Evolutionary conservation across 1,140 invertebrate genomes (phyloP).

Genomic region (Subanguina moxae): DNA sequence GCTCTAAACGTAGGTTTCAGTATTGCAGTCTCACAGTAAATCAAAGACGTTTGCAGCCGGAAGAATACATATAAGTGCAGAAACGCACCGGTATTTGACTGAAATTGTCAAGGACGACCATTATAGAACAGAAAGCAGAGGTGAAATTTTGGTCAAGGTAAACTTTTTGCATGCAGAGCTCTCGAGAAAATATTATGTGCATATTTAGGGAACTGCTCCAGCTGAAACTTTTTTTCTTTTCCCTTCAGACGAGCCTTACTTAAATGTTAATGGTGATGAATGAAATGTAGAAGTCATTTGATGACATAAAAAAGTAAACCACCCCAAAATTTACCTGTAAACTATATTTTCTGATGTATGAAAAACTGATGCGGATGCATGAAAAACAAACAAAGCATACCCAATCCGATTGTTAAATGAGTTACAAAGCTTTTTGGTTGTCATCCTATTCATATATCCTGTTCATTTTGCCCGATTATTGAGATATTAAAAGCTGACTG

Average conservation of each 20-base stretch:
- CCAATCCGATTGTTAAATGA: too few species aligned
- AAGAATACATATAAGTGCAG: constrained; percentile 65
- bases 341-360: too few species aligned
- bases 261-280: too few species aligned
- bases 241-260: not conserved
- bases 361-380: too few species aligned
- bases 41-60: constrained; percentile 2
- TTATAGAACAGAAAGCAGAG: constrained; percentile 51
- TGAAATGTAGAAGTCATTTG: too few species aligned
- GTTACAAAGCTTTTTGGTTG: too few species aligned
- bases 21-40: constrained; percentile 53
- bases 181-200: not conserved
- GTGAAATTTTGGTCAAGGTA: constrained; percentile 53
- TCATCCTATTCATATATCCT: too few species aligned
- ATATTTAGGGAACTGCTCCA: not conserved
- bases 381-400: too few species aligned
- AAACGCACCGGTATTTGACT: not conserved
- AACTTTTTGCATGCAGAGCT: not conserved
- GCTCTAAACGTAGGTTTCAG: constrained; percentile 62
- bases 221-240: not conserved
- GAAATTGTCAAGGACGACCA: constrained; percentile 14
- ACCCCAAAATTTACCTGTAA: too few species aligned
- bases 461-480: too few species aligned
- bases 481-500: too few species aligned
- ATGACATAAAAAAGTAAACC: too few species aligned